Percentiles rank a stretch among this genome's conserved stretches.
These are phyloP conservation scores for Conger conger DNA, from an alignment of 2,113 vertebrate genomes.

Conservation along the genomic window DNA sequence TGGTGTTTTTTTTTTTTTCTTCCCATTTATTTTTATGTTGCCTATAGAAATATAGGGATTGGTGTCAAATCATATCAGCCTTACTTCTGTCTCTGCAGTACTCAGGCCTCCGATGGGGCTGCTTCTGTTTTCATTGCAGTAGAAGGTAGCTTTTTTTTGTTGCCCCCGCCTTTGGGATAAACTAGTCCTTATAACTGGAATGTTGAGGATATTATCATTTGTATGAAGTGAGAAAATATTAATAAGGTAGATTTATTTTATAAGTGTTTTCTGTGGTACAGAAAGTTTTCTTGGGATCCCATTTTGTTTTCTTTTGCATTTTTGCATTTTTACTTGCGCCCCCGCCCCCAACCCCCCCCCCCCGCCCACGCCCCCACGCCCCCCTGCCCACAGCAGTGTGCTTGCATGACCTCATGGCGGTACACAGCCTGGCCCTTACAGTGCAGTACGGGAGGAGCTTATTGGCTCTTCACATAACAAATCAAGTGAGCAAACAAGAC, in stretches of 20 bases:
- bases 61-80: conserved; percentile 31
- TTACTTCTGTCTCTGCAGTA: conserved; percentile 24
- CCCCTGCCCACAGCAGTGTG: not conserved
- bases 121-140: not conserved
- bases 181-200: conserved; percentile 33
- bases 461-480: not conserved
- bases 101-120: not conserved
- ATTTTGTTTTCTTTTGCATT: not conserved
- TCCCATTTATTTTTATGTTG: conserved; percentile 5
- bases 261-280: conserved; percentile 31
- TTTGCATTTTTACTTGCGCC: not conserved
- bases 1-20: conserved; percentile 14
- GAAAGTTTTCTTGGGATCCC: not conserved
- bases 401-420: not conserved
- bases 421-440: not conserved
- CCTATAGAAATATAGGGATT: conserved; percentile 20
- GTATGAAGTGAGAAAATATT: conserved; percentile 1
- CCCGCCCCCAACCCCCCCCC: not conserved
- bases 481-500: not conserved
- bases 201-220: conserved; percentile 19
- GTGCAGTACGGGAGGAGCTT: not conserved
- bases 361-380: no score
- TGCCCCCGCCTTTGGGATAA: not conserved
- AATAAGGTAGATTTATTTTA: conserved; percentile 19
- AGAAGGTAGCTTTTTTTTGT: conserved; percentile 21